Percentiles rank a stretch among this genome's conserved stretches.
These are phyloP conservation scores for Dromiciops gliroides DNA, from an alignment of 2,113 vertebrate species.

Conservation along the genomic window DNA sequence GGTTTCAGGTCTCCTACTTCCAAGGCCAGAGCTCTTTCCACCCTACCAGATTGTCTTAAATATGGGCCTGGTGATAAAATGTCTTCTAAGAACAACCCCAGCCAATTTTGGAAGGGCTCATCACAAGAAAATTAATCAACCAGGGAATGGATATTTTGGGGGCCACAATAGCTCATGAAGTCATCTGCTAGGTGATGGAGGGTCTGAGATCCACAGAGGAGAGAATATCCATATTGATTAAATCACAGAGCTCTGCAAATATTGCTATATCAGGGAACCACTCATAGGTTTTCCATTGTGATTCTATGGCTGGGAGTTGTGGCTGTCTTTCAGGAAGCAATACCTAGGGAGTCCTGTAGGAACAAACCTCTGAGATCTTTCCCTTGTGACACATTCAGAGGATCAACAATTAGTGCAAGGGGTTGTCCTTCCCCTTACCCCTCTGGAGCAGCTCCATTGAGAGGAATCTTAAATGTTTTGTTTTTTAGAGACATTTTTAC, in stretches of 20 bases:
- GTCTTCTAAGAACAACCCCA: not conserved
- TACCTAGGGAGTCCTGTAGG: not conserved
- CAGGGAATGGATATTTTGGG: not conserved
- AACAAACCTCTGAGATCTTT: not conserved
- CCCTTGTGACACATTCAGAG: not conserved
- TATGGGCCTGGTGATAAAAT: not conserved
- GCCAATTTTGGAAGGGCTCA: not conserved
- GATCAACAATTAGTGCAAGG: not conserved
- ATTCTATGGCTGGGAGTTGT: not conserved
- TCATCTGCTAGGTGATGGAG: not conserved
- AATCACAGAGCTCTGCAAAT: not conserved
- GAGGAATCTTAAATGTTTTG: constrained; percentile 35
- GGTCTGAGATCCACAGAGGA: not conserved
- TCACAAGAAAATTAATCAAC: not conserved
- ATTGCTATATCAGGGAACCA: not conserved
- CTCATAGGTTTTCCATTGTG: not conserved
- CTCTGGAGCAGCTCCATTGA: not conserved
- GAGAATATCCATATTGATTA: not conserved
- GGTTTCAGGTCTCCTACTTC: not conserved
- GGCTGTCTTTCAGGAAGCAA: not conserved
- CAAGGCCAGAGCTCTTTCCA: not conserved
- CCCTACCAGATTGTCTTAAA: not conserved
- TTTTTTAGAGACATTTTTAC: constrained; percentile 92
- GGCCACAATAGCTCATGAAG: not conserved
- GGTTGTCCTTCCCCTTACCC: not conserved